phyloP scores from a whole-genome alignment of 2,113 vertebrate genomes.

The Danionella cerebrum region DNA sequence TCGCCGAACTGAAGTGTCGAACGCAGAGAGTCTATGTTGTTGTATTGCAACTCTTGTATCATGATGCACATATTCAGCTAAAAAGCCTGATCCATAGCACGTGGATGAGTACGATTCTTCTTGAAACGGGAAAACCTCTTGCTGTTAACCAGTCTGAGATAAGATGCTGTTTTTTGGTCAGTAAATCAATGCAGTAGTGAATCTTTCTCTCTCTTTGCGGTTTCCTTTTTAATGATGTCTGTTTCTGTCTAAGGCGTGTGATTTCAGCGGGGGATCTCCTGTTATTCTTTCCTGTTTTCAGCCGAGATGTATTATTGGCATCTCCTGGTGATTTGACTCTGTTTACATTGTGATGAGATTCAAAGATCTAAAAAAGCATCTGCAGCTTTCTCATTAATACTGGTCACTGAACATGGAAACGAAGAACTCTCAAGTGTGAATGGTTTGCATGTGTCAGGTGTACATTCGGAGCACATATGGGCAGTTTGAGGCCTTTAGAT shows the following conservation, averaged over 20 bases:
- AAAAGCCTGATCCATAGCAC: no score
- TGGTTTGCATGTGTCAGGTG: neutral
- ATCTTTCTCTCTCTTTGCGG: neutral
- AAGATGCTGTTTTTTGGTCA: neutral
- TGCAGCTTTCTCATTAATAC: neutral
- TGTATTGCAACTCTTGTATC: no score
- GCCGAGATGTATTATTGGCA: conserved; percentile 44
- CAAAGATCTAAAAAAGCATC: conserved; percentile 1
- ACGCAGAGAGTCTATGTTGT: no score
- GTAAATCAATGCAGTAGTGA: conserved; percentile 1
- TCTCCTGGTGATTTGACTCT: conserved; percentile 47
- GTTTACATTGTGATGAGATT: neutral
- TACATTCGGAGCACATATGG: neutral
- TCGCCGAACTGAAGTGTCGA: no score
- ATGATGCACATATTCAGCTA: no score
- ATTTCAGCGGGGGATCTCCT: neutral
- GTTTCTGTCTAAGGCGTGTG: neutral
- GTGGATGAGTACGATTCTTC: no score
- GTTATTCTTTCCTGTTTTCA: conserved; percentile 7
- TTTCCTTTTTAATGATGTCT: conserved; percentile 1
- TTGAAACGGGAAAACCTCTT: no score
- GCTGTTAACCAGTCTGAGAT: neutral
- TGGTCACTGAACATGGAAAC: neutral
- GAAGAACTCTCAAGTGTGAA: neutral
- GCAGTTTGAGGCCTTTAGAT: neutral